Evolutionary conservation across 2,888 invertebrate genomes (phyloP).

Genomic region (Temnothorax unifasciatus): DNA sequence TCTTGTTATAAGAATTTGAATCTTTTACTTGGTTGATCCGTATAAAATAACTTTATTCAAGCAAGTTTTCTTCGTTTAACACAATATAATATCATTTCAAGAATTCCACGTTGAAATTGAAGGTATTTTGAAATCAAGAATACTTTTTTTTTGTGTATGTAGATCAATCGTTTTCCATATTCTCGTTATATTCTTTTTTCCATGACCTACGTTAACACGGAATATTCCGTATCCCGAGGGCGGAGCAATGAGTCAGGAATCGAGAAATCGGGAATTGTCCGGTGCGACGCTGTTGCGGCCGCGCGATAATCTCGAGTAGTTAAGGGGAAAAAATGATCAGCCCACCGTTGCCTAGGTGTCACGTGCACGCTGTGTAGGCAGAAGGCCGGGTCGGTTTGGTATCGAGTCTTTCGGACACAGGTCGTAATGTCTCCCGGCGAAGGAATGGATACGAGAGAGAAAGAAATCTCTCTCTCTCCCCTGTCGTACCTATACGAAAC

Average conservation of each 20-base stretch:
- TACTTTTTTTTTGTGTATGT: background rate
- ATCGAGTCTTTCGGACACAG: constrained; percentile 72
- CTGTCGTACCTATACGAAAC: constrained; percentile 62
- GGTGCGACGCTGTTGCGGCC: constrained; percentile 25
- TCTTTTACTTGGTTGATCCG: no score
- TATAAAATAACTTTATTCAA: no score
- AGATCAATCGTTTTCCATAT: background rate
- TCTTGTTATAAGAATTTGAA: no score
- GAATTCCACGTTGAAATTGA: no score
- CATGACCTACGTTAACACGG: constrained; percentile 55
- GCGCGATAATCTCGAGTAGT: constrained; percentile 71
- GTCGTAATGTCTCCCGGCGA: constrained; percentile 71
- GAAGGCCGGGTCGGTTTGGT: constrained; percentile 62
- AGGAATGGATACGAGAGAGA: constrained; percentile 50
- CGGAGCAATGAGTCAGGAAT: constrained; percentile 70
- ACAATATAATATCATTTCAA: no score
- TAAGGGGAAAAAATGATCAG: constrained; percentile 63
- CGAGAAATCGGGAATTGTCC: constrained; percentile 61
- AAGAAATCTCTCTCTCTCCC: constrained; percentile 46
- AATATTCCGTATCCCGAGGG: constrained; percentile 56
- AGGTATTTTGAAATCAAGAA: no score
- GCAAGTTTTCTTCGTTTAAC: no score
- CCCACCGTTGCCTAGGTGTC: constrained; percentile 69
- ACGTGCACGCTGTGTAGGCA: constrained; percentile 67
- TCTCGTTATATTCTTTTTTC: constrained; percentile 17